These are phyloP conservation scores for Seladonia tumulorum DNA, from an alignment of 2,888 invertebrate genomes.

Conservation along the genomic window DNA sequence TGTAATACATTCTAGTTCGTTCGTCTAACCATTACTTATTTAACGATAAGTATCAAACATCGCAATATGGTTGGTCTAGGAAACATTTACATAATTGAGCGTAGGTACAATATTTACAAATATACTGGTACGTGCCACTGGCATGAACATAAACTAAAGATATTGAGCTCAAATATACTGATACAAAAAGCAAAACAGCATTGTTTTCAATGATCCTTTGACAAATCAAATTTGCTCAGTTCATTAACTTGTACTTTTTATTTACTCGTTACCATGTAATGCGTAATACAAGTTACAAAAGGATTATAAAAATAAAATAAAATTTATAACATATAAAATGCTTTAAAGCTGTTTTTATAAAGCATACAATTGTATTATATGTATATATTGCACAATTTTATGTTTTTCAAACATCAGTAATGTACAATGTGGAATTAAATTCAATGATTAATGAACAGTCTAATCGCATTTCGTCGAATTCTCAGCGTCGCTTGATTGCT, in stretches of 20 bases:
- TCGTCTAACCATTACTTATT: slow-evolving; percentile 71
- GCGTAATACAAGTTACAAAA: slow-evolving; percentile 40
- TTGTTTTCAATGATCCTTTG: slow-evolving; percentile 23
- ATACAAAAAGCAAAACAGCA: slow-evolving; percentile 34
- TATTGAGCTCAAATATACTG: slow-evolving; percentile 29
- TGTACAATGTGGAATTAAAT: slow-evolving; percentile 52
- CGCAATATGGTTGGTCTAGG: slow-evolving; percentile 69
- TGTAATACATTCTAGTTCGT: slow-evolving; percentile 71
- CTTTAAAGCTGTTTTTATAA: slow-evolving; percentile 51
- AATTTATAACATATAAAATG: slow-evolving; percentile 45
- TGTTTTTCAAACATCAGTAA: slow-evolving; percentile 39
- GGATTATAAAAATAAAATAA: slow-evolving; percentile 52
- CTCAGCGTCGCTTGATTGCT: background rate
- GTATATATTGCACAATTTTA: slow-evolving; percentile 42
- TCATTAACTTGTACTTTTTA: slow-evolving; percentile 39
- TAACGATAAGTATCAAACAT: slow-evolving; percentile 59
- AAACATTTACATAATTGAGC: slow-evolving; percentile 64
- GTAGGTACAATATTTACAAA: slow-evolving; percentile 62
- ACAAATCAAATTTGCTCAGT: slow-evolving; percentile 19
- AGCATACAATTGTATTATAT: slow-evolving; percentile 45
- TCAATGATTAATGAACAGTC: slow-evolving; percentile 39
- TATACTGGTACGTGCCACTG: slow-evolving; percentile 39
- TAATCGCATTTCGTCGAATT: slow-evolving; percentile 7
- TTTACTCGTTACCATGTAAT: slow-evolving; percentile 34
- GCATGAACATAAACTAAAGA: slow-evolving; percentile 48